A percentile compares a stretch with the other conserved stretches of the same genome.
phyloP scores from a whole-genome alignment of 2,797 vertebrate species.

The Tangara arthus region DNA sequence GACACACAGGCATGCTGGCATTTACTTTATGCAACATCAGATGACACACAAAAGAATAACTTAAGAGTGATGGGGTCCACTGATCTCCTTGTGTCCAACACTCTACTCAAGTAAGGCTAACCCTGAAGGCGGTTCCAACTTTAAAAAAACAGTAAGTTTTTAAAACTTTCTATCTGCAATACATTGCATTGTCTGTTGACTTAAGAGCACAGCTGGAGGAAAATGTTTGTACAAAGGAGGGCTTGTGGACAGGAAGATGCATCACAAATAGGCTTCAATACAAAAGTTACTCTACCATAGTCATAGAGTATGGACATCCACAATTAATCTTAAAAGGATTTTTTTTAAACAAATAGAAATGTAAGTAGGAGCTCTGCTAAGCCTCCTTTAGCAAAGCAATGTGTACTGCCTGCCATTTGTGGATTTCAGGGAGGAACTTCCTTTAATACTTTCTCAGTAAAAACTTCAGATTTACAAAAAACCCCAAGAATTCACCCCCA shows the following conservation, averaged over 20 bases:
- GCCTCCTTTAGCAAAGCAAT: background rate
- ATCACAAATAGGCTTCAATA: background rate
- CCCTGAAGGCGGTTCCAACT: background rate
- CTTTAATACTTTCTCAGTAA: background rate
- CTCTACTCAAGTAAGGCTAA: background rate
- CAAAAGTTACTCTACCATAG: background rate
- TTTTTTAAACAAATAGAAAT: background rate
- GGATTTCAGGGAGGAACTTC: background rate
- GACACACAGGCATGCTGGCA: background rate
- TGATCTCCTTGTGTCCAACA: background rate
- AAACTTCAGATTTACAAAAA: background rate
- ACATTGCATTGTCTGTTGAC: background rate
- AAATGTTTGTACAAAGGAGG: background rate
- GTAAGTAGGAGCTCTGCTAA: background rate
- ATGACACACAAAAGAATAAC: background rate
- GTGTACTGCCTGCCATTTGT: background rate
- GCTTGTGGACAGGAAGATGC: background rate
- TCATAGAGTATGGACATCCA: background rate
- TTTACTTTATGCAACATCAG: accelerated
- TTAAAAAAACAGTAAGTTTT: background rate
- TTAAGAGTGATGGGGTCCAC: background rate
- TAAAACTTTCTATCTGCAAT: background rate
- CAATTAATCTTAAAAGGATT: background rate
- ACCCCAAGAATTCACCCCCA: background rate
- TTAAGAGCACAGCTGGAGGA: background rate